A percentile compares a stretch with the other conserved stretches of the same genome.
Evolutionary conservation across 2,888 invertebrate genomes (phyloP).

Genomic region (Nesidiocoris tenuis): DNA sequence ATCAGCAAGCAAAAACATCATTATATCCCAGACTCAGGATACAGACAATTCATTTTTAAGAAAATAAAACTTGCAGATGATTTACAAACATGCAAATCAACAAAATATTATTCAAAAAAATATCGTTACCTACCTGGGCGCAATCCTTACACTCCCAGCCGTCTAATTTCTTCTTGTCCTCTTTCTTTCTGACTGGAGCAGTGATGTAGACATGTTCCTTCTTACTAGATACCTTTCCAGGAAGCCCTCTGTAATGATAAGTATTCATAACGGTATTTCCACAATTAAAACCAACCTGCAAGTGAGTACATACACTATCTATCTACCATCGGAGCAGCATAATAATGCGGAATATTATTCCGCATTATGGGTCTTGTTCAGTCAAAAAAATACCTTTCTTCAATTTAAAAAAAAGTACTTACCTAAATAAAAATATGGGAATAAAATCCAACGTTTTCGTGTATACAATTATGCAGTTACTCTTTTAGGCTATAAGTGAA

Average conservation of each 20-base stretch:
- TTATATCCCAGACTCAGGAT: background rate
- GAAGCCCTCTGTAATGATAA: background rate
- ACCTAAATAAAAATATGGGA: too few species aligned
- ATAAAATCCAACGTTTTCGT: too few species aligned
- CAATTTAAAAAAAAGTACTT: too few species aligned
- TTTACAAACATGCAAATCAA: background rate
- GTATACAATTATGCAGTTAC: too few species aligned
- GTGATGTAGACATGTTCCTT: slow-evolving; percentile 52
- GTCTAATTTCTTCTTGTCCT: slow-evolving; percentile 54
- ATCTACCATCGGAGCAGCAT: too few species aligned
- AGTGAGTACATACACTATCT: too few species aligned
- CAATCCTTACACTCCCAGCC: slow-evolving; percentile 57
- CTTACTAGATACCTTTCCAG: slow-evolving; percentile 7
- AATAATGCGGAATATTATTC: too few species aligned
- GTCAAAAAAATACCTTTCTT: too few species aligned
- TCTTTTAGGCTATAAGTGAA: too few species aligned
- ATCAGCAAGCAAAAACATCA: background rate
- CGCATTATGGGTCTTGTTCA: too few species aligned
- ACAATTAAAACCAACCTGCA: background rate
- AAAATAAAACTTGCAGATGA: background rate
- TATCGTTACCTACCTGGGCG: slow-evolving; percentile 52
- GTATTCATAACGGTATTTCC: too few species aligned
- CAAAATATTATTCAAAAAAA: background rate
- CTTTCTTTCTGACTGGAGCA: slow-evolving; percentile 53
- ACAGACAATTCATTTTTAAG: background rate